These are phyloP conservation scores for Heterotis niloticus DNA, from an alignment of 2,113 vertebrate genomes.

Conservation along the genomic window DNA sequence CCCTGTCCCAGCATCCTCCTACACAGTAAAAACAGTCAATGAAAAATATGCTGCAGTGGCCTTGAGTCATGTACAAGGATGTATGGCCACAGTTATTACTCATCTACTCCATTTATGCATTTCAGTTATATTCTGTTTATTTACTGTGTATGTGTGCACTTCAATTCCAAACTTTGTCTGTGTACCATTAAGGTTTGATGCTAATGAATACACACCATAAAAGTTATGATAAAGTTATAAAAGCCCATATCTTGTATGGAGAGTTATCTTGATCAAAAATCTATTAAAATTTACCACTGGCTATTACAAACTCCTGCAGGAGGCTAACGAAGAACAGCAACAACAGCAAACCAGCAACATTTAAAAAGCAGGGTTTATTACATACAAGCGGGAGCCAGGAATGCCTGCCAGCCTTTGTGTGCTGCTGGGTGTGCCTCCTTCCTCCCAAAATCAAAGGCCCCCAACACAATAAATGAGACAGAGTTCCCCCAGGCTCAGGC, in stretches of 20 bases:
- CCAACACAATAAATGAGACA: conserved; percentile 53
- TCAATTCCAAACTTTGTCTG: not conserved
- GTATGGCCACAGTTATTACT: not conserved
- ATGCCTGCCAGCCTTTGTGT: conserved; percentile 52
- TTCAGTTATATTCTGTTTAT: not conserved
- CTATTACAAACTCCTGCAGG: not conserved
- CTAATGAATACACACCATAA: not conserved
- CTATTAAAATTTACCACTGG: conserved; percentile 1
- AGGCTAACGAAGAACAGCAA: not conserved
- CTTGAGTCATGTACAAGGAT: not conserved
- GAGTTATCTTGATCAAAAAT: not conserved
- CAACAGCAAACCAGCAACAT: not conserved
- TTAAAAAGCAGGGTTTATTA: not conserved
- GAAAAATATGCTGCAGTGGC: too few species aligned
- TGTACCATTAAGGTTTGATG: not conserved
- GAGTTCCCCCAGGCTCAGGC: conserved; percentile 50
- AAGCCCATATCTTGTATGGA: too few species aligned
- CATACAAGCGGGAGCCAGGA: not conserved
- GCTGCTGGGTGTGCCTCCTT: conserved; percentile 57
- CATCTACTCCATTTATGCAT: not conserved
- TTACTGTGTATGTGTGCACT: not conserved
- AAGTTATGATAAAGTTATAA: not conserved
- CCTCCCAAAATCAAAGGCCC: conserved; percentile 57
- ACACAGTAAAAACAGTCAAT: too few species aligned
- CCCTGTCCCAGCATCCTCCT: not conserved